Base-by-base conservation (phyloP, 2,888 invertebrate genomes). In the Oscheius sp. region DNA sequence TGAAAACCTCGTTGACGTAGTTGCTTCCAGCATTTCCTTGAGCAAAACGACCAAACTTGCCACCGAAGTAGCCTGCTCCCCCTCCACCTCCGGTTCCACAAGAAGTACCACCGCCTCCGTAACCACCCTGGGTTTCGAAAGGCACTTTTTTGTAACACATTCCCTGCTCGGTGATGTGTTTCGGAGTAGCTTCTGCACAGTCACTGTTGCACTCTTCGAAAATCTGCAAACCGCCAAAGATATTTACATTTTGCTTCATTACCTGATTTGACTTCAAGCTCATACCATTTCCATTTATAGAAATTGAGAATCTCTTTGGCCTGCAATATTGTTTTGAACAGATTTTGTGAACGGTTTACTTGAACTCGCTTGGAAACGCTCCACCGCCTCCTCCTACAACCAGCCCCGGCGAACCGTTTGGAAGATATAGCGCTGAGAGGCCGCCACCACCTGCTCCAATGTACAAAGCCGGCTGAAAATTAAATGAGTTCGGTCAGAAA, bases 381-480 rank as follows among this genome's bases (percentile, higher is more conserved):
- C 70, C 70, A 10, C 70, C 70, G n/a, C 70, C 70, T 3, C 70
- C 70, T 5, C 58, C 70, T 4, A 57, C 70, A 4, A 70, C 59
- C 1, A 59, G 37, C 9, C 55, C 55, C 2, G 32, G 9, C 2
- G 2, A 35, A 13, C 29, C 29, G 5, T 47, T 33, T 5, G 48
- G 9, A 21, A 70, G n/a, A n/a, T 48, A 53, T 48, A 63, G 21
- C 7, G 48, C 63, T n/a, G 70, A 58, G 10, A 55, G n/a, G 29
- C 70, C 70, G 4, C 70, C 70, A 29, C 70, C 70, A 33, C 70
- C 70, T 13, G 70, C 70, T 47, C 70, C 70, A 42, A 59, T 55
- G 33, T 48, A 59, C 2, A 70, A 33, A 10, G n/a, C 55, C 11
- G 58, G 48, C 70, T 58, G 58, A 21, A 62, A 62, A 35, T 29